Evolutionary conservation across 2,888 invertebrate genomes (phyloP).

Genomic region (Drosophila pseudotalamancana): DNA sequence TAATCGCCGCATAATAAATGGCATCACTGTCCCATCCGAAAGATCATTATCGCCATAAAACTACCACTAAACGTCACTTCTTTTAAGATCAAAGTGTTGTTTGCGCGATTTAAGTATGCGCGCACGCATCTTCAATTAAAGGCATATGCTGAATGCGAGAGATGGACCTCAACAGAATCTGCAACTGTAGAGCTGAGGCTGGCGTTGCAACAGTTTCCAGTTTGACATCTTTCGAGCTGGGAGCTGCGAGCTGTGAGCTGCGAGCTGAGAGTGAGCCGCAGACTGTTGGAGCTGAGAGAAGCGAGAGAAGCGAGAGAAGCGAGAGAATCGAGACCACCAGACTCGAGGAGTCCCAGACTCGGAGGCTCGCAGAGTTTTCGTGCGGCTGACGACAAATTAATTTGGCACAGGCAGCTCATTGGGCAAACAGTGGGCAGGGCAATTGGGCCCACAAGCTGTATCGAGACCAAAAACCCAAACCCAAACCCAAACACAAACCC

Average conservation of each 20-base stretch:
- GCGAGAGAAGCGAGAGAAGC: background rate
- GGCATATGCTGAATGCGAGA: slow-evolving; percentile 55
- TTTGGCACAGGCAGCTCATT: slow-evolving; percentile 71
- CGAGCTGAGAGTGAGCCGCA: background rate
- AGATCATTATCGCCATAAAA: slow-evolving; percentile 83
- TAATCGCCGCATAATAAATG: slow-evolving; percentile 80
- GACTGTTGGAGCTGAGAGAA: no score
- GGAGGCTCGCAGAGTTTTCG: slow-evolving; percentile 16
- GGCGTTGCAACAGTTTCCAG: slow-evolving; percentile 49
- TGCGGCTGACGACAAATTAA: slow-evolving; percentile 84
- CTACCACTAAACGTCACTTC: slow-evolving; percentile 84
- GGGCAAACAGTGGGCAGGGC: slow-evolving; percentile 40
- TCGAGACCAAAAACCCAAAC: no score
- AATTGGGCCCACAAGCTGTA: slow-evolving; percentile 13
- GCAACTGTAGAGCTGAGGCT: slow-evolving; percentile 26
- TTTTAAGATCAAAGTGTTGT: slow-evolving; percentile 84
- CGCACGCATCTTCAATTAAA: slow-evolving; percentile 82
- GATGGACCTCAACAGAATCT: slow-evolving; percentile 15
- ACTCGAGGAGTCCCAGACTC: no score
- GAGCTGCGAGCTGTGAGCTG: background rate
- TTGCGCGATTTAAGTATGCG: slow-evolving; percentile 80
- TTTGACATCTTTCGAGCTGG: slow-evolving; percentile 57
- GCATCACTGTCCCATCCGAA: slow-evolving; percentile 83
- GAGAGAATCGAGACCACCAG: slow-evolving; percentile 55
- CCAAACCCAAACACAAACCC: no score